Base-by-base conservation (phyloP, 1,140 invertebrate species). In the Panulirus ornatus region DNA sequence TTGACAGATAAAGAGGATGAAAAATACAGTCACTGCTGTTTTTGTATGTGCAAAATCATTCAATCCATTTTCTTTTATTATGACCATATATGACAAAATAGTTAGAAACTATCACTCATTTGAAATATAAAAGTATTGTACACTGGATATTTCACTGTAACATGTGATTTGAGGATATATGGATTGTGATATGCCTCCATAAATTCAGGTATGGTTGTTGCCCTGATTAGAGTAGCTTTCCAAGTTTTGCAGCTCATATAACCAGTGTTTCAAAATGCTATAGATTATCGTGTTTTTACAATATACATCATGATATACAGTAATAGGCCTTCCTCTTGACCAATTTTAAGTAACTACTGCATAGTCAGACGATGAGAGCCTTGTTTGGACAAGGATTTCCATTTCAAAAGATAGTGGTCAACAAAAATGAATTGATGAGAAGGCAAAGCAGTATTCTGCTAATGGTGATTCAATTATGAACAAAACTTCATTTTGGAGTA, bases 51-150 rank as follows among this genome's bases (percentile, higher is more conserved):
- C n/a, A 63, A 27, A 30, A 63, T 63, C 22, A 63, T 27, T 63
- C n/a, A 27, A 3, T 2, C n/a, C 5, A 3, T 63, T 63, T 58
- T 58, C 14, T 58, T 19, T 19, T 22, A 58, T 58, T n/a, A 19
- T 19, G 44, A 47, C 44, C 19, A 27, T 30, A 63, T 63, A 11
- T 63, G 30, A 63, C 58, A 63, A 63, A 63, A 63, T 63, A 63
- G 27, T 63, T 63, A 63, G 58, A 63, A 63, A 63, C 58, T 63
- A 63, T 63, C 58, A 63, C 58, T 27, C 58, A 63, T 30, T 27
- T 63, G 44, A 47, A 47, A 47, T 47, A 27, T 30, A 63, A 63
- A 63, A 27, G 1, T 63, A 11, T 63, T 63, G 58, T 63, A 63
- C n/a, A 30, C 58, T 63, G 19, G 19, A 63, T 63, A 27, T 63